Conservation (phyloP, 2,888 invertebrate species). For the Diarsia brunnea region DNA sequence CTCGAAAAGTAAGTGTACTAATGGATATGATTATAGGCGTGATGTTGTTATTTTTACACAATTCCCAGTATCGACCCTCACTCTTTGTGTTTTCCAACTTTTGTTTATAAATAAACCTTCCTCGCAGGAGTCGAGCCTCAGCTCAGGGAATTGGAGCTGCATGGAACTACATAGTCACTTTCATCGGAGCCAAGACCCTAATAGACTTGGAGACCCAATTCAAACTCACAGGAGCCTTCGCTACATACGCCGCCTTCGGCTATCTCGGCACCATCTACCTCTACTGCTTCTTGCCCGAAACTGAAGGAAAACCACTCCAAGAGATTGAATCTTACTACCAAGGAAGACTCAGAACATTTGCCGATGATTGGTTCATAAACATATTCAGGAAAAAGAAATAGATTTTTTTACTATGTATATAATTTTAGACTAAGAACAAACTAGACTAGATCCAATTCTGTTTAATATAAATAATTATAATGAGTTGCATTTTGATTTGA, state of each 20-base stretch:
- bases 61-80: background rate
- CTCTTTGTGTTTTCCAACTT: background rate
- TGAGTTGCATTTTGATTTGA: slow-evolving; percentile 31
- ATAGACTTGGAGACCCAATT: slow-evolving; percentile 85
- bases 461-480: slow-evolving; percentile 49
- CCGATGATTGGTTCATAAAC: slow-evolving; percentile 85
- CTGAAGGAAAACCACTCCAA: slow-evolving; percentile 88
- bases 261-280: slow-evolving; percentile 87
- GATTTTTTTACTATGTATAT: slow-evolving; percentile 17
- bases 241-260: slow-evolving; percentile 85
- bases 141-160: slow-evolving; percentile 90
- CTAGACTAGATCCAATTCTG: slow-evolving; percentile 64
- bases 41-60: too few species aligned
- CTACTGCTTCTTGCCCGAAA: slow-evolving; percentile 90
- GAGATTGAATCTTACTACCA: slow-evolving; percentile 88
- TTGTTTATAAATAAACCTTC: background rate
- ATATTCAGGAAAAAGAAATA: slow-evolving; percentile 79
- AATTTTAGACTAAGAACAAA: slow-evolving; percentile 53
- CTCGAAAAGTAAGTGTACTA: too few species aligned
- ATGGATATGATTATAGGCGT: too few species aligned
- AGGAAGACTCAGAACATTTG: slow-evolving; percentile 81
- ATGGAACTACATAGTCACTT: slow-evolving; percentile 88
- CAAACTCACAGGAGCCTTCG: slow-evolving; percentile 88
- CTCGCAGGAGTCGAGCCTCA: slow-evolving; percentile 87
- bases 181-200: slow-evolving; percentile 89